Conservation (phyloP, 2,113 vertebrate genomes). For the Nicator chloris region DNA sequence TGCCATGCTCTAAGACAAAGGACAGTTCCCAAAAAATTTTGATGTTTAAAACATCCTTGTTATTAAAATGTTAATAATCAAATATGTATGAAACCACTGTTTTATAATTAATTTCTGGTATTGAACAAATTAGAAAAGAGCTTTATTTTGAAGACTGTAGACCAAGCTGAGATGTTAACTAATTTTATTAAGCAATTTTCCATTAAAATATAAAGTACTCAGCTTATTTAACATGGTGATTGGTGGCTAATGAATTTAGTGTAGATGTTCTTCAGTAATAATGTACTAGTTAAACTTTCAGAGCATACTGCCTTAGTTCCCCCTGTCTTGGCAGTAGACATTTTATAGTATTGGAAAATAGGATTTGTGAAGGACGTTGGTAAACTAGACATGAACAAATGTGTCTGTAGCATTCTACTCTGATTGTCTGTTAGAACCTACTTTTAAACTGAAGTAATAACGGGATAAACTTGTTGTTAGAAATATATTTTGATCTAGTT, state of each 20-base stretch:
- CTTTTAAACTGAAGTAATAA: neutral
- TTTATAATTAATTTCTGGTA: neutral
- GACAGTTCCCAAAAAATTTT: neutral
- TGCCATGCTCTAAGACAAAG: neutral
- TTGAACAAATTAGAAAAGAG: neutral
- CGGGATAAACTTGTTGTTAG: neutral
- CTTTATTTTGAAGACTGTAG: neutral
- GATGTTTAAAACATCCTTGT: neutral
- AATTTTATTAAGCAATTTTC: neutral
- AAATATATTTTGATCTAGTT: neutral
- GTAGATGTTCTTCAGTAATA: neutral
- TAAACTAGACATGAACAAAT: neutral
- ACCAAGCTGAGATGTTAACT: neutral
- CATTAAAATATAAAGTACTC: neutral
- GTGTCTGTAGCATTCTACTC: neutral
- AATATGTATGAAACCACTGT: neutral
- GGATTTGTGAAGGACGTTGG: neutral
- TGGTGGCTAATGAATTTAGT: neutral
- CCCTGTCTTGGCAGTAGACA: neutral
- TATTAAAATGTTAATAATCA: neutral
- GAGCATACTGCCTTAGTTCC: neutral
- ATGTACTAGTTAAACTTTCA: neutral
- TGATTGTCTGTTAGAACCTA: neutral
- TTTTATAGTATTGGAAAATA: neutral
- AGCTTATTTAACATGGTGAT: neutral